These are phyloP conservation scores for Anthopleura xanthogrammica DNA, from an alignment of 92 coral and sea anemone species.

Conservation along the genomic window DNA sequence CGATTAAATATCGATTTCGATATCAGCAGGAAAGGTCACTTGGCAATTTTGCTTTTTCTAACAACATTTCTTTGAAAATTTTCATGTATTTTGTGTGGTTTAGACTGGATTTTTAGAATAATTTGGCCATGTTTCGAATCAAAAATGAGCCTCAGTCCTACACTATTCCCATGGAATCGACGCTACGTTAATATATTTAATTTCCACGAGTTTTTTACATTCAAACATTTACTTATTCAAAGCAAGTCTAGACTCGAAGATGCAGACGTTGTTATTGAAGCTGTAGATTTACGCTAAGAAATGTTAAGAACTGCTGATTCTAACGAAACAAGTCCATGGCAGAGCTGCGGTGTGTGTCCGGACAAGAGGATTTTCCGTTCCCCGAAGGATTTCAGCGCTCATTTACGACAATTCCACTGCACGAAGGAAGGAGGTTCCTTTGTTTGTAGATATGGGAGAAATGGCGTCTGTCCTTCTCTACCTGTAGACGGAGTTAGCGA, in stretches of 20 bases:
- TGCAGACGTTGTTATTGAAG: conserved; percentile 5
- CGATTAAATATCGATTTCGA: conserved; percentile 11
- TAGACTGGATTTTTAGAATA: neutral
- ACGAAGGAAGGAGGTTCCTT: conserved; percentile 97
- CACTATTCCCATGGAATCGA: neutral
- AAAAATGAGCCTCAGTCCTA: neutral
- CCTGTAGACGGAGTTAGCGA: conserved; percentile 99
- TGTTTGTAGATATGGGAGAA: conserved; percentile 95
- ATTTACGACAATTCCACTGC: conserved; percentile 88
- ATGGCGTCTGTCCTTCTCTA: conserved; percentile 97
- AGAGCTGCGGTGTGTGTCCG: conserved; percentile 84
- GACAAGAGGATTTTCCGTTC: conserved; percentile 79
- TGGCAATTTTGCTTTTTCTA: neutral
- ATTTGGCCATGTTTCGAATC: neutral
- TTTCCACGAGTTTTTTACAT: neutral
- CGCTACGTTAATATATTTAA: neutral
- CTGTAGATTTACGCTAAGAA: conserved; percentile 22
- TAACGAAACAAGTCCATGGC: conserved; percentile 89
- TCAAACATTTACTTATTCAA: conserved; percentile 64
- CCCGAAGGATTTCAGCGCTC: conserved; percentile 88
- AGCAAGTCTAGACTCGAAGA: conserved; percentile 13
- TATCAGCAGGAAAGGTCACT: conserved; percentile 6
- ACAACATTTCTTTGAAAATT: neutral
- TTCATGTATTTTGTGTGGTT: neutral
- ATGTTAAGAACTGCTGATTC: conserved; percentile 93